Evolutionary conservation across 2,113 vertebrate genomes (phyloP).

Genomic region (Psilopogon haemacephalus): DNA sequence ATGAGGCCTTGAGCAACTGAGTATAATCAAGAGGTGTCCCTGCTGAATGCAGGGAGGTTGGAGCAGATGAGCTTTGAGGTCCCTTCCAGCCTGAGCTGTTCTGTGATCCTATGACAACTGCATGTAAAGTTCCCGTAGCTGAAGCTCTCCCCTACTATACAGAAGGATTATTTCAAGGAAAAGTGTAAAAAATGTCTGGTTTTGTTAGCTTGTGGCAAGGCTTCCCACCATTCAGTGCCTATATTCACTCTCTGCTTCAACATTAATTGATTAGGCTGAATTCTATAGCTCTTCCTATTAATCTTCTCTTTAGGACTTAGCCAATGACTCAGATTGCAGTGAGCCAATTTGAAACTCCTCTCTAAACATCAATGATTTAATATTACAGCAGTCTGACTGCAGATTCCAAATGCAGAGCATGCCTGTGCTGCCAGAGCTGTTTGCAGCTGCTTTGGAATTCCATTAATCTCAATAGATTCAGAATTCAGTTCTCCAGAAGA

Average conservation of each 20-base stretch:
- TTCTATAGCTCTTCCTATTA: neutral
- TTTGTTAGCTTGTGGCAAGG: neutral
- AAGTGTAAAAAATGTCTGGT: neutral
- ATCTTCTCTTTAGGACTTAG: neutral
- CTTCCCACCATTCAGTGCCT: neutral
- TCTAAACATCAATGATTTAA: neutral
- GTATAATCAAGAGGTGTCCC: no score
- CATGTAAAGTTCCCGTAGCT: no score
- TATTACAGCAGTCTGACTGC: neutral
- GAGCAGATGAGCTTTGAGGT: no score
- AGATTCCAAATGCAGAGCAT: neutral
- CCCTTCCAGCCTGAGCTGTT: no score
- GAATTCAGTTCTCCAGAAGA: neutral
- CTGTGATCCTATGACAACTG: no score
- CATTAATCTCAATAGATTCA: neutral
- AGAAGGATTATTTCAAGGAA: neutral
- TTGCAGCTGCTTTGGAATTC: neutral
- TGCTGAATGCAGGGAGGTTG: no score
- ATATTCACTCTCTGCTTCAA: neutral
- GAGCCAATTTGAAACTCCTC: neutral
- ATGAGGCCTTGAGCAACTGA: no score
- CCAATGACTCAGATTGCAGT: neutral
- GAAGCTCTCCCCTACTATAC: no score
- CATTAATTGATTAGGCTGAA: neutral
- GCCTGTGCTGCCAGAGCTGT: neutral